Evolutionary conservation across 2,888 invertebrate genomes (phyloP).

Genomic region (Ceraclea dissimilis): DNA sequence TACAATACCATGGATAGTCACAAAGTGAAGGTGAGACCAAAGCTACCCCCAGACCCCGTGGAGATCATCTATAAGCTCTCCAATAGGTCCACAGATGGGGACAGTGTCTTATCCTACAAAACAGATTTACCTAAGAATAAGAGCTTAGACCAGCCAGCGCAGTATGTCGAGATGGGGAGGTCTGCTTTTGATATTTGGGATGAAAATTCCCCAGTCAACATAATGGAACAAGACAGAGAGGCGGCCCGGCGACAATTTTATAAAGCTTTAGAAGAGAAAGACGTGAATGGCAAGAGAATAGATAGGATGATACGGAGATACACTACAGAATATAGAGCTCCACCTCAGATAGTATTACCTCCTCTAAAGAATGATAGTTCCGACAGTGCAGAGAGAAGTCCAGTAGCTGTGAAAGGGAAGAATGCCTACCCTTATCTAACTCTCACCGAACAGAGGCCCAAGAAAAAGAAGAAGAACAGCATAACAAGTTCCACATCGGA

Average conservation of each 20-base stretch:
- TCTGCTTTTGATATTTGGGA: constrained; percentile 5
- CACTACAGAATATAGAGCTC: constrained; percentile 23
- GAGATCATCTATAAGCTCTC: constrained; percentile 5
- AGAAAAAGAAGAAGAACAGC: constrained; percentile 18
- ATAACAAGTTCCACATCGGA: constrained; percentile 22
- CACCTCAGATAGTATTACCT: constrained; percentile 19
- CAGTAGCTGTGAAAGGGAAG: constrained; percentile 9
- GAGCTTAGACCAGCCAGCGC: not conserved
- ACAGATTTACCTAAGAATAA: constrained; percentile 10
- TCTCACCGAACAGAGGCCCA: constrained; percentile 15
- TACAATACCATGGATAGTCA: not conserved
- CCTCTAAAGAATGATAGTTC: constrained; percentile 20
- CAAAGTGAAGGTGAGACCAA: not conserved
- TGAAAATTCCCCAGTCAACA: not conserved
- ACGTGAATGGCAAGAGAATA: not conserved
- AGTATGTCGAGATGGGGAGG: constrained; percentile 19
- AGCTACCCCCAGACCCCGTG: not conserved
- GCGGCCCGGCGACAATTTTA: not conserved
- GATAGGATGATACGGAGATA: constrained; percentile 17
- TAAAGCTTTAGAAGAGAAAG: not conserved
- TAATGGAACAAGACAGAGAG: not conserved
- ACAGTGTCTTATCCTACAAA: constrained; percentile 17
- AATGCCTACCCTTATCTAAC: constrained; percentile 19
- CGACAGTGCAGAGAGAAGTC: constrained; percentile 21
- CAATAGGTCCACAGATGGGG: constrained; percentile 17